A percentile compares a stretch with the other conserved stretches of the same genome.
These are phyloP conservation scores for Paramormyrops hopkinsi DNA, from an alignment of 2,797 vertebrate species.

Conservation along the genomic window DNA sequence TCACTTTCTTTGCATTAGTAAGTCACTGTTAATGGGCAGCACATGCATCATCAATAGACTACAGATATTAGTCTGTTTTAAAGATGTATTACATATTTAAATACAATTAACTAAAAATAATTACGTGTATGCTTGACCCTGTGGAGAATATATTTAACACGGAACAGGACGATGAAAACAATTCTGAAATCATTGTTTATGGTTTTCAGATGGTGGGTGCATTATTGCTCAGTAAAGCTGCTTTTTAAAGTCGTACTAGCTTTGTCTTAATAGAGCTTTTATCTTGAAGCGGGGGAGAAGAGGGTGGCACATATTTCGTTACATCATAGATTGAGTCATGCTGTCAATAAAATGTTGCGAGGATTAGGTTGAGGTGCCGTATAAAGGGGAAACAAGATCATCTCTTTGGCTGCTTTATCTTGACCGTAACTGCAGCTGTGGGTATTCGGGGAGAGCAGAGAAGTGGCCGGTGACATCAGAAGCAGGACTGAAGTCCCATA, in stretches of 20 bases:
- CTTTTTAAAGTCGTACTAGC: neutral
- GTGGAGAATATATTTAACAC: neutral
- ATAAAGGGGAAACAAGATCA: neutral
- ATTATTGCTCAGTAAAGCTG: neutral
- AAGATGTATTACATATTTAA: neutral
- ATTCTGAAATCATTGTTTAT: neutral
- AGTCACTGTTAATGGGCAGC: neutral
- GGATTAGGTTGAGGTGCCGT: neutral
- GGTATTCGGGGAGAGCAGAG: neutral
- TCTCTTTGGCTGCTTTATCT: neutral
- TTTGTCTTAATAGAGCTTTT: slow-evolving; percentile 4
- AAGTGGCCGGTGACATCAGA: neutral
- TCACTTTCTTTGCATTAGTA: neutral
- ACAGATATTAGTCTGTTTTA: neutral
- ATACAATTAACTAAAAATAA: neutral
- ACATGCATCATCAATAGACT: neutral
- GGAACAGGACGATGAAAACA: neutral
- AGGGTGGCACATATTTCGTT: neutral
- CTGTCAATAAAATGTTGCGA: neutral
- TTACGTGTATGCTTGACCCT: neutral
- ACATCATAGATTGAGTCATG: neutral
- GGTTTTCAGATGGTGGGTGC: neutral
- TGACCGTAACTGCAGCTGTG: neutral
- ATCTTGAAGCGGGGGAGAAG: neutral
- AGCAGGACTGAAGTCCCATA: neutral